Base-by-base conservation (phyloP, 2,797 vertebrate genomes). In the Pogoniulus pusillus region DNA sequence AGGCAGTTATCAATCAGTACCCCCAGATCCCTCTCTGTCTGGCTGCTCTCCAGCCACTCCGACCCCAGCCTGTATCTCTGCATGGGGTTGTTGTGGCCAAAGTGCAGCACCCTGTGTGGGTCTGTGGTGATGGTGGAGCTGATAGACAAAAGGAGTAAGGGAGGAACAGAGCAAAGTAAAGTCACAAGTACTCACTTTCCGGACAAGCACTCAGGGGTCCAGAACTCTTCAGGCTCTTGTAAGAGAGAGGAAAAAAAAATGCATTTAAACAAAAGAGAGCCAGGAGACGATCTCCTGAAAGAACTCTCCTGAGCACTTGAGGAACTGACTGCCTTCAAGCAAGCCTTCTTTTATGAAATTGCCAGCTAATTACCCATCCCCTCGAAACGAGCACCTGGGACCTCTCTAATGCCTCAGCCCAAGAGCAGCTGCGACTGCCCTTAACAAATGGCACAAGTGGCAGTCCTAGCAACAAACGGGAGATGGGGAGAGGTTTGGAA, bases 121-220 rank as follows among this genome's bases (percentile, higher is more conserved):
- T 20, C 41, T 57, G 35, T 2, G 19, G 58, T 11, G 13, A 45
- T 39, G 49, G 26, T 13, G 10, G 49, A 65, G 59, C 41, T 5
- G 1, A 45, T 13, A 62, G 37, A 19, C 0, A 0, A n/a, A 5
- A 0, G 9, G 13, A 74, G 29, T 19, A n/a, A 66, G 7, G 15
- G 20, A 65, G 55, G 16, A 64, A 47, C 63, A 76, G 34, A 71
- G 26, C 29, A 20, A 23, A n/a, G 57, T 15, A 10, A 10, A 41
- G 34, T 1, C 39, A 51, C 15, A 12, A 19, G 41, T 51, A n/a
- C 72, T 59, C 47, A 53, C 47, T 49, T 55, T 19, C 30, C 26
- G 24, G n/a, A 32, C 24, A 30, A 7, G 17, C 34, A n/a, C 15
- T 9, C 16, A 9, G 15, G 23, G 15, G 26, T 37, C 45, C 30